Base-by-base conservation (phyloP, 2,113 vertebrate species). In the Pelobates fuscus region DNA sequence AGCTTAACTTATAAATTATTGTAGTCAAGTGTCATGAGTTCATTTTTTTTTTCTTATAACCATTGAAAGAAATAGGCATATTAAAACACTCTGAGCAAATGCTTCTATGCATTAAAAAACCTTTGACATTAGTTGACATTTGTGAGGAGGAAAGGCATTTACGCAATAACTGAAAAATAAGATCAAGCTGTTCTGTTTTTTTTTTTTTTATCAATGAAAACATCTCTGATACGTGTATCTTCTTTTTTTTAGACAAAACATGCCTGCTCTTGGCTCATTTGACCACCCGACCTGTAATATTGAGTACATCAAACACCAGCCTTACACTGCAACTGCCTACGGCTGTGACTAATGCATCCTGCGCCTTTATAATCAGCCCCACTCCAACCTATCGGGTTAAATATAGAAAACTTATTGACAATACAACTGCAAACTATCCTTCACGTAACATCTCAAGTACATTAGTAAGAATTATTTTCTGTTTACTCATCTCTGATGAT, bases 171-270 rank as follows among this genome's bases (percentile, higher is more conserved):
- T n/a, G n/a, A n/a, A n/a, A n/a, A n/a, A n/a, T n/a, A n/a, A n/a
- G n/a, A n/a, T n/a, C n/a, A n/a, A n/a, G n/a, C n/a, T n/a, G n/a
- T n/a, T n/a, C n/a, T n/a, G n/a, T n/a, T n/a, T n/a, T n/a, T n/a
- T n/a, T n/a, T n/a, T n/a, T n/a, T n/a, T n/a, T n/a, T n/a, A n/a
- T n/a, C 46, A 52, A 10, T 52, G 15, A 52, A 20, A 52, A 52
- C n/a, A 52, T 52, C 14, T 52, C 15, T 52, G 12, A 32, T 37
- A 6, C 25, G 73, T 77, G 62, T n/a, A 25, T 52, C 0, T 66
- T 73, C 27, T 77, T 18, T 85, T 77, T 88, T 75, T 77, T 84
- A 91, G 91, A 89, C 76, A 87, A 84, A 81, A 78, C 23, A 18
- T 90, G 88, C 78, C 65, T 91, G 58, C 75, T 57, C 63, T 26